A percentile compares a stretch with the other conserved stretches of the same genome.
Evolutionary conservation across 1,140 invertebrate species (phyloP).

Genomic region (Neoseiulus cucumeris): DNA sequence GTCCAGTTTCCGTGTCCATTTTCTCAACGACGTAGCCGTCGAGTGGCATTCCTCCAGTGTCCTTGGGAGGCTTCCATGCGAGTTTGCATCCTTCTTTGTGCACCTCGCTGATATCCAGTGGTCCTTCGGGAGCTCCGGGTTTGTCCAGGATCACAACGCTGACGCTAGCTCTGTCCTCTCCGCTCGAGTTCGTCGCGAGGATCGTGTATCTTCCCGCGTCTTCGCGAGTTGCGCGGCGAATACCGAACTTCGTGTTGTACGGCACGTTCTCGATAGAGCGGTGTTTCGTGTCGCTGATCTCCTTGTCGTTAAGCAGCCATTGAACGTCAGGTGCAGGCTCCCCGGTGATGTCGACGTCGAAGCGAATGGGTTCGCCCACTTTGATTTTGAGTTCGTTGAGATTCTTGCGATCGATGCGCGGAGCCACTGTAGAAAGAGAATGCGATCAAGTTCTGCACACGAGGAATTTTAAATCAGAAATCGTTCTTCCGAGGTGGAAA

Average conservation of each 20-base stretch:
- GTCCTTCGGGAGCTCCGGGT: constrained; percentile 63
- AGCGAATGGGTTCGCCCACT: constrained; percentile 73
- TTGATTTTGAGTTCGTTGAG: constrained; percentile 66
- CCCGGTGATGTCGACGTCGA: constrained; percentile 71
- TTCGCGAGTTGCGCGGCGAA: constrained; percentile 56
- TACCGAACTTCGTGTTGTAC: constrained; percentile 70
- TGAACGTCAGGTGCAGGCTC: constrained; percentile 74
- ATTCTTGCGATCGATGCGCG: constrained; percentile 80
- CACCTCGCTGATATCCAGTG: constrained; percentile 65
- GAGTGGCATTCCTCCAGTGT: constrained; percentile 70
- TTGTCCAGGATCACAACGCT: constrained; percentile 66
- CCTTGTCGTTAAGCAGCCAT: constrained; percentile 46
- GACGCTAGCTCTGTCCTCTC: constrained; percentile 71
- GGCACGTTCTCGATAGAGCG: constrained; percentile 46
- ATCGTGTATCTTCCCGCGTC: constrained; percentile 82
- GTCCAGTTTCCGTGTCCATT: constrained; percentile 65
- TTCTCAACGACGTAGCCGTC: constrained; percentile 83
- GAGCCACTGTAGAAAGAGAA: constrained; percentile 42
- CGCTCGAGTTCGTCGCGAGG: constrained; percentile 76
- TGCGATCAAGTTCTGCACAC: not conserved
- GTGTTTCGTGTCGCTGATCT: constrained; percentile 26
- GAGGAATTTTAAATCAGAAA: not conserved
- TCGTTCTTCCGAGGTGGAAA: not conserved
- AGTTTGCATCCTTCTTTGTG: constrained; percentile 81
- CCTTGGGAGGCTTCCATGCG: constrained; percentile 83